Evolutionary conservation across 2,797 vertebrate genomes (phyloP), one percentile per base, ranked within the genome.

Genomic region (Staurois parvus): DNA sequence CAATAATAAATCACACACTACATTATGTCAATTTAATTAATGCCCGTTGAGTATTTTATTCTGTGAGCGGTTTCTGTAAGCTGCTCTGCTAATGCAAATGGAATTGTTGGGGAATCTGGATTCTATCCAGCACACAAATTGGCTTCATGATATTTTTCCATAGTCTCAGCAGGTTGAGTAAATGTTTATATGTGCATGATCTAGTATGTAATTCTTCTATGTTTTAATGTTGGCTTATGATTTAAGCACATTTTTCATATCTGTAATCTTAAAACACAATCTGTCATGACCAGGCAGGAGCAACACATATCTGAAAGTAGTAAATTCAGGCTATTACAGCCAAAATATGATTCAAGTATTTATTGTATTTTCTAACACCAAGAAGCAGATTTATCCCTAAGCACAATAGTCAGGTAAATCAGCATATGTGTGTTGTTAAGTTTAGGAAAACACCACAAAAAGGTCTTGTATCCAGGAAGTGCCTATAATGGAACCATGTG

Each of bases 71-170:
- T 28, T 62, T 13, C 15, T 48, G 13, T 74, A 17, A 73, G 34
- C n/a, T 62, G 24, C 19, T 48, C 10, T 32, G 81, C 59, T 66
- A 29, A 66, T 66, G 64, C n/a, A 64, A 48, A 68, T 74, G 26
- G 32, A 72, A 82, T 40, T 29, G 69, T 62, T 48, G 52, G 37
- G 59, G 40, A 68, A 64, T 68, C 42, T 69, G 82, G 82, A 84
- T 32, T 29, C 17, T 34, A 34, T 70, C 82, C 82, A 84, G 30
- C 30, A 69, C n/a, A 42, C 7, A 32, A 75, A 29, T 68, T 76
- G 62, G 72, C 59, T 83, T 67, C 37, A 29, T 19, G 24, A 34
- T 68, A 42, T 69, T 75, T 77, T 83, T 83, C 72, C 81, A 83
- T 67, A 76, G 32, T 37, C 62, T 76, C 64, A 75, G 29, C 72